Percentiles rank a stretch among this genome's conserved stretches.
Conservation (phyloP, 2,888 invertebrate species). For the Abrostola triplasia region DNA sequence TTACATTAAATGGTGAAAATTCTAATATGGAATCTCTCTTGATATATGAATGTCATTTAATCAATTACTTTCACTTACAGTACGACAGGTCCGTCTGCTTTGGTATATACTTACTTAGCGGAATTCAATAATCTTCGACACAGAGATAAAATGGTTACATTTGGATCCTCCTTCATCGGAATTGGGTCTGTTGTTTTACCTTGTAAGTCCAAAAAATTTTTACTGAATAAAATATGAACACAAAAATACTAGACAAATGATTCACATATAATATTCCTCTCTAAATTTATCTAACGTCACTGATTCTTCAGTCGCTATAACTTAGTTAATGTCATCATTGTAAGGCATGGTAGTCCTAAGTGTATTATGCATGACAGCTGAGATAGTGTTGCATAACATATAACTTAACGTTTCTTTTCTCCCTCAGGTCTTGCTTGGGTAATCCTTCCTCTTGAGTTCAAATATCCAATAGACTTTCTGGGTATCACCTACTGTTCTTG, state of each 20-base stretch:
- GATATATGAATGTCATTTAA: background rate
- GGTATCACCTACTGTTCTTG: constrained; percentile 91
- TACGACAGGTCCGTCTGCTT: constrained; percentile 84
- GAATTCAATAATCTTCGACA: constrained; percentile 86
- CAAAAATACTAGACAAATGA: too few relatives aligned
- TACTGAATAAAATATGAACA: background rate
- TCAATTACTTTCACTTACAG: constrained; percentile 57
- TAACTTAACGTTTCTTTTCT: constrained; percentile 5
- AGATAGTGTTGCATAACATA: too few relatives aligned
- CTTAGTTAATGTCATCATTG: too few relatives aligned
- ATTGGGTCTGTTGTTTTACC: constrained; percentile 87
- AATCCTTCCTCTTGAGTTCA: constrained; percentile 89
- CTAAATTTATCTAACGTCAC: too few relatives aligned
- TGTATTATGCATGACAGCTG: too few relatives aligned
- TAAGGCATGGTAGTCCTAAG: too few relatives aligned
- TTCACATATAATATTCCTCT: too few relatives aligned
- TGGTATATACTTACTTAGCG: constrained; percentile 88
- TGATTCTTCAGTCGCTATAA: too few relatives aligned
- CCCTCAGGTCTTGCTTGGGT: constrained; percentile 90
- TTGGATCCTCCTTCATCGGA: constrained; percentile 83
- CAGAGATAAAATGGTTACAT: constrained; percentile 84
- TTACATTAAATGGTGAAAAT: too few relatives aligned
- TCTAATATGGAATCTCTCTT: background rate
- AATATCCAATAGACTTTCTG: constrained; percentile 77
- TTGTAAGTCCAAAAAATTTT: constrained; percentile 68